phyloP scores from a whole-genome alignment of 2,797 vertebrate genomes.

The Pseudopleuronectes americanus region DNA sequence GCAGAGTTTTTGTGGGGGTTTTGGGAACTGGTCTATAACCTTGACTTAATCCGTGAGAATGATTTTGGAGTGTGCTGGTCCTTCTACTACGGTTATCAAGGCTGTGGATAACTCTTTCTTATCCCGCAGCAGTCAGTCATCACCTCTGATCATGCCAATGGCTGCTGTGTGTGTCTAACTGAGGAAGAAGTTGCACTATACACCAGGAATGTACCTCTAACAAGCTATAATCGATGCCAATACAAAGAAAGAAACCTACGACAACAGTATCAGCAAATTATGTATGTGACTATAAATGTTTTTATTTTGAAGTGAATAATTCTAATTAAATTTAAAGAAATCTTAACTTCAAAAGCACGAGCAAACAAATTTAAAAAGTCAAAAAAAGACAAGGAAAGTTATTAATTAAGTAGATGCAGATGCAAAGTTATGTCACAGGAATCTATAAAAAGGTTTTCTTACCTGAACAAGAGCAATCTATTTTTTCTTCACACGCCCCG shows the following conservation, averaged over 20 bases:
- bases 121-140: slow-evolving; percentile 47
- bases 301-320: not conserved
- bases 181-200: slow-evolving; percentile 57
- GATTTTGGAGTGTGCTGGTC: not conserved
- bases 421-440: too few relatives aligned
- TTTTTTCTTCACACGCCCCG: slow-evolving; percentile 10
- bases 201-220: slow-evolving; percentile 41
- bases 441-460: slow-evolving; percentile 25
- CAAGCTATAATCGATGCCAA: slow-evolving; percentile 33
- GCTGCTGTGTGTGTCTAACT: slow-evolving; percentile 27
- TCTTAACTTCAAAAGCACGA: not conserved
- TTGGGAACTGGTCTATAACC: slow-evolving; percentile 43
- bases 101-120: slow-evolving; percentile 51
- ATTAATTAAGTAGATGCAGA: too few relatives aligned
- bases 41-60: slow-evolving; percentile 19
- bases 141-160: slow-evolving; percentile 38
- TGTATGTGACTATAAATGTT: not conserved
- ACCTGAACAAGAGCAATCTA: slow-evolving; percentile 41
- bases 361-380: not conserved
- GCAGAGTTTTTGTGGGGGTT: slow-evolving; percentile 14
- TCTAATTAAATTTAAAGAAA: too few relatives aligned
- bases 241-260: too few relatives aligned
- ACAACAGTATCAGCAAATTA: not conserved
- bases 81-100: slow-evolving; percentile 43
- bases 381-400: not conserved